Percentiles rank a stretch among this genome's conserved stretches.
Evolutionary conservation across 2,113 vertebrate species (phyloP).

Genomic region (Onychostruthus taczanowskii): DNA sequence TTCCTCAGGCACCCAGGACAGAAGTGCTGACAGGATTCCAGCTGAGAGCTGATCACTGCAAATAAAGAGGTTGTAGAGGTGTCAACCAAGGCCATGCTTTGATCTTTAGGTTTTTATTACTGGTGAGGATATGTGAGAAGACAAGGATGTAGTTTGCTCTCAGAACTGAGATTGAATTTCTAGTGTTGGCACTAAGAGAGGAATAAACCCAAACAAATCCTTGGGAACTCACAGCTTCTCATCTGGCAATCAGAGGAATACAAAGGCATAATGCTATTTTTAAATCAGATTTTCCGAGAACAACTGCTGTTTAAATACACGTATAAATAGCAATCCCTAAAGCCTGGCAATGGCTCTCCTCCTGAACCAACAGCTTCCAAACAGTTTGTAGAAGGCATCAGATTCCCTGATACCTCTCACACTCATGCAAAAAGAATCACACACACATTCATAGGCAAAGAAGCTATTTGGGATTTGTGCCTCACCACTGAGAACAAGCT

Average conservation of each 20-base stretch:
- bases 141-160: neutral
- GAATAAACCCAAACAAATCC: neutral
- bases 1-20: neutral
- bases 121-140: neutral
- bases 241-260: neutral
- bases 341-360: neutral
- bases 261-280: slow-evolving; percentile 15
- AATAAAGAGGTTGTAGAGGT: neutral
- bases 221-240: neutral
- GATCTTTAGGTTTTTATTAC: slow-evolving; percentile 14
- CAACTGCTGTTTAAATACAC: neutral
- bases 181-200: neutral
- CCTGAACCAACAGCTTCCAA: neutral
- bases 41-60: neutral
- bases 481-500: neutral
- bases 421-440: neutral
- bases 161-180: neutral
- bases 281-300: neutral
- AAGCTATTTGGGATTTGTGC: neutral
- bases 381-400: neutral
- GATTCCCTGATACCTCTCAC: neutral
- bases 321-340: neutral
- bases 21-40: neutral
- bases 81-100: neutral
- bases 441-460: neutral